Conservation (phyloP, 2,888 invertebrate genomes). For the Heliconius ismenius region DNA sequence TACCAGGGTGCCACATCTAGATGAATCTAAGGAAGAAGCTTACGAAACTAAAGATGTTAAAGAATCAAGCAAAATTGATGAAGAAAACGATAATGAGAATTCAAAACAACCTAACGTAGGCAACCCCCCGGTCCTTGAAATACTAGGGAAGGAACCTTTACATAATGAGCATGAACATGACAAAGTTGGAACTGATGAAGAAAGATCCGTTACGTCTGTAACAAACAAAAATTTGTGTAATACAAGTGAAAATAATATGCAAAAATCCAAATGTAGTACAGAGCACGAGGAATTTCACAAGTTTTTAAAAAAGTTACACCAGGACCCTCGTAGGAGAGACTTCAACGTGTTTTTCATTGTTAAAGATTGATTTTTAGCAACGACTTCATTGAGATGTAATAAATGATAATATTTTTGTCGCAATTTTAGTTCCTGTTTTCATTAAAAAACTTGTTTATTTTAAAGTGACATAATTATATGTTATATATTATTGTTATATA, state of each 20-base stretch:
- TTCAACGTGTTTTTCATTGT: conserved; percentile 4
- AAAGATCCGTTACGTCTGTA: background rate
- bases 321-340: background rate
- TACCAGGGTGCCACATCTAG: background rate
- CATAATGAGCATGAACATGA: background rate
- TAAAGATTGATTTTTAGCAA: background rate
- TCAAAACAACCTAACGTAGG: background rate
- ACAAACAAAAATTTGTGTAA: background rate
- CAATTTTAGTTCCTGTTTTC: background rate
- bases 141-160: background rate
- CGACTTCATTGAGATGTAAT: background rate
- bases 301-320: background rate
- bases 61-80: background rate
- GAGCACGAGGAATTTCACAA: background rate
- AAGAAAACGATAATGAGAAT: background rate
- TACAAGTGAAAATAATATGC: background rate
- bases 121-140: background rate
- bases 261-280: background rate
- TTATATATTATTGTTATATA: background rate
- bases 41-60: background rate
- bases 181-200: background rate
- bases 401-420: background rate
- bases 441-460: background rate
- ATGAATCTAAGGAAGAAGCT: background rate
- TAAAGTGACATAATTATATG: no score